Conservation (phyloP, 1,140 invertebrate genomes). For the Brachionus manjavacas region DNA sequence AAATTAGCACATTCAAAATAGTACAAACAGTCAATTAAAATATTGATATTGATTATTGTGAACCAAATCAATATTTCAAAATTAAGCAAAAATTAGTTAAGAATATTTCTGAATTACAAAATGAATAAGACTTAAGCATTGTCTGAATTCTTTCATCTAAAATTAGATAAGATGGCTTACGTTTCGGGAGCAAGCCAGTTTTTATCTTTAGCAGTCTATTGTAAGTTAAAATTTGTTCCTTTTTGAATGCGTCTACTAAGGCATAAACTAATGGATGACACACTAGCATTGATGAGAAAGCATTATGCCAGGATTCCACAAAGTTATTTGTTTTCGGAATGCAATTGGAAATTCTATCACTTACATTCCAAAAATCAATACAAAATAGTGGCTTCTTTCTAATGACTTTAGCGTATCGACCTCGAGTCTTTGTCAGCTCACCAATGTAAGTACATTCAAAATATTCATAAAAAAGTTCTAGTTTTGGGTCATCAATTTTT, state of each 20-base stretch:
- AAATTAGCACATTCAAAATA: neutral
- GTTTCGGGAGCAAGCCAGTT: neutral
- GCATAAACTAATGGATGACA: neutral
- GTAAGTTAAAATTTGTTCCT: neutral
- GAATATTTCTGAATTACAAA: neutral
- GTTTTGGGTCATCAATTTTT: too few relatives aligned
- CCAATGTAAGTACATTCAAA: neutral
- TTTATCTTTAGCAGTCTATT: too few relatives aligned
- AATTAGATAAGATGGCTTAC: neutral
- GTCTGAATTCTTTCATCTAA: neutral
- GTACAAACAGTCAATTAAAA: neutral
- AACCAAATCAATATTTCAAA: neutral
- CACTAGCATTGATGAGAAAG: neutral
- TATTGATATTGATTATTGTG: neutral
- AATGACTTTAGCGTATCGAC: neutral
- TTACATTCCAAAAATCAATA: conserved; percentile 9
- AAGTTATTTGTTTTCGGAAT: conserved; percentile 10
- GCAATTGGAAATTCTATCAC: neutral
- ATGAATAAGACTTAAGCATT: neutral
- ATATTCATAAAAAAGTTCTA: too few relatives aligned
- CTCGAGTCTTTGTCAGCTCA: neutral
- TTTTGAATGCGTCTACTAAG: neutral
- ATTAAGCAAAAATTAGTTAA: neutral
- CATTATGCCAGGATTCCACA: conserved; percentile 5
- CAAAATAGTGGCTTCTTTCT: neutral